These are phyloP conservation scores for Drosophila azteca DNA, from an alignment of 1,140 invertebrate genomes.

Conservation along the genomic window DNA sequence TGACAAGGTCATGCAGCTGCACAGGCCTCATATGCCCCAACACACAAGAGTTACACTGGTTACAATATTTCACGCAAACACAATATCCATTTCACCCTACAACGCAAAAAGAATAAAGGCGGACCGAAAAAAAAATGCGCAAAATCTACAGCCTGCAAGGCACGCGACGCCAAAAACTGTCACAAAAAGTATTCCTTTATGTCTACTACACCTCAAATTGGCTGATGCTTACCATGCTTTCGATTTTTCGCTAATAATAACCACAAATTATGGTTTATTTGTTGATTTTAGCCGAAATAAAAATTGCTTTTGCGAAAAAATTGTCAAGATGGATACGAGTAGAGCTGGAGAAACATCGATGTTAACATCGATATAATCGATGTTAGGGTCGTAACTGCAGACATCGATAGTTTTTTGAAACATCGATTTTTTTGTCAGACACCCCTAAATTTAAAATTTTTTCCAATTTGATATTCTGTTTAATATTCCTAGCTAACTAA, in stretches of 20 bases:
- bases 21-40: neutral
- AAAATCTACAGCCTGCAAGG: constrained; percentile 16
- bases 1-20: constrained; percentile 41
- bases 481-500: too few species aligned
- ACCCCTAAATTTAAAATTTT: too few species aligned
- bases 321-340: constrained; percentile 43
- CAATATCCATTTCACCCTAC: constrained; percentile 6
- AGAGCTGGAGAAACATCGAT: too few species aligned
- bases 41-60: neutral
- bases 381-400: too few species aligned
- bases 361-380: too few species aligned
- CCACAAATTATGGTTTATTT: constrained; percentile 27
- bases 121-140: constrained; percentile 29
- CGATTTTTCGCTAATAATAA: constrained; percentile 19
- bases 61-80: too few species aligned
- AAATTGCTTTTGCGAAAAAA: constrained; percentile 26
- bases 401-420: too few species aligned
- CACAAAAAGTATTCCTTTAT: neutral
- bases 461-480: too few species aligned
- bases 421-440: too few species aligned
- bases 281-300: constrained; percentile 13
- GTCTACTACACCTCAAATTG: neutral
- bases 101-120: constrained; percentile 4
- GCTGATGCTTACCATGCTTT: constrained; percentile 31
- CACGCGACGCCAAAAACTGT: neutral